Evolutionary conservation across 2,888 invertebrate genomes (phyloP).

Genomic region (Pocota personata): DNA sequence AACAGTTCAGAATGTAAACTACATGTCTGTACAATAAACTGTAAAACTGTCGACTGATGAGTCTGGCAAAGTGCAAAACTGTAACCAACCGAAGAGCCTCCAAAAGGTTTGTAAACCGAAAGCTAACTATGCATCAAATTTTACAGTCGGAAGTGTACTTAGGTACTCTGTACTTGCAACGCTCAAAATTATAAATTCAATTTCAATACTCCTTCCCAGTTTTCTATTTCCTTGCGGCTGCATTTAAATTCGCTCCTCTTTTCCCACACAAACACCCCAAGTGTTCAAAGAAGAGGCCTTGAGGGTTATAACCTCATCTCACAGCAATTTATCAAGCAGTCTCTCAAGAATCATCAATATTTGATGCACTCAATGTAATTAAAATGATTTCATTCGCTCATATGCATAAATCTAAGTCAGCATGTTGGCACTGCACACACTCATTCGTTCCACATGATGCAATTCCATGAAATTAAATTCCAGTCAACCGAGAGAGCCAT

Average conservation of each 20-base stretch:
- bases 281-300: conserved; percentile 1
- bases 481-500: conserved; percentile 63
- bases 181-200: conserved; percentile 3
- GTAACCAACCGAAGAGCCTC: no score
- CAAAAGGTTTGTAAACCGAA: no score
- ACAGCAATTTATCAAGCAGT: conserved; percentile 1
- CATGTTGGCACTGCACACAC: conserved; percentile 29
- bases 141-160: no score
- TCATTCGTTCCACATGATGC: conserved; percentile 70
- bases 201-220: background rate
- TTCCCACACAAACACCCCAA: conserved; percentile 16
- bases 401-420: conserved; percentile 66
- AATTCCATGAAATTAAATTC: conserved; percentile 70
- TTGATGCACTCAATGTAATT: conserved; percentile 71
- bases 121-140: no score
- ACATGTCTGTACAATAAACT: no score
- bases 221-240: conserved; percentile 6
- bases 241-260: background rate
- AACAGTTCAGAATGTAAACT: no score
- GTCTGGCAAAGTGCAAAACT: no score
- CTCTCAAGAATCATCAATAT: conserved; percentile 63
- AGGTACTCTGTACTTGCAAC: background rate
- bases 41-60: no score
- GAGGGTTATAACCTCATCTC: conserved; percentile 7
- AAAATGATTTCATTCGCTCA: conserved; percentile 62